Base-by-base conservation (phyloP, 2,797 vertebrate species). In the Brachyrhaphis roseni region DNA sequence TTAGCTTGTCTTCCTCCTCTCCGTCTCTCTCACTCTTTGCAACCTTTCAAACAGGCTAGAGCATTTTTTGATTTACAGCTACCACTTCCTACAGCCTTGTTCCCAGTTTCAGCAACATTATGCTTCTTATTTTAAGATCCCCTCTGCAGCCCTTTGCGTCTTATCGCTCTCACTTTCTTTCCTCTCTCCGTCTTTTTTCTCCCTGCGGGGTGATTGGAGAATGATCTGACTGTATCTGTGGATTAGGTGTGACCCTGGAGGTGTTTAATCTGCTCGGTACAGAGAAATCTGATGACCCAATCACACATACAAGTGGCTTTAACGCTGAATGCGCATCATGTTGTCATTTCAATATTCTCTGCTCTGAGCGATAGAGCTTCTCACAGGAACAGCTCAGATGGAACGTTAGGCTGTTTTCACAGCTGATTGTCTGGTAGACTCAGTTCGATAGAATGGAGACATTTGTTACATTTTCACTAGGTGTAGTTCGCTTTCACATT, bases 221-320 rank as follows among this genome's bases (percentile, higher is more conserved):
- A 86, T 80, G 81, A 90, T 88, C 76, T 34, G 79, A 76, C 80
- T 49, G 76, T 41, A 55, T 78, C 75, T 74, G 74, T 78, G 88
- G 90, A 93, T 91, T 86, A 91, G 81, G 87, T 55, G 59, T 47
- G 18, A 72, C 85, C 82, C 81, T 8, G 73, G 45, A 34, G 84
- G 81, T 75, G 64, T 77, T 81, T 91, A 90, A 91, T 89, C 92
- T 84, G 77, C 81, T 82, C 28, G 47, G 53, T 79, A 36, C 70
- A 47, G 47, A 73, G 77, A 81, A 86, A 91, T 85, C 88, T 85
- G 82, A 64, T 46, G 8, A 91, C 83, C 43, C 81, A 57, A 74
- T 84, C 82, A 87, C 57, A 70, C 66, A 23, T 41, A 55, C 64
- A 55, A 64, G 15, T 64, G 3, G 20, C 64, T 66, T 39, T 39